These are phyloP conservation scores for Henricia sp. DNA, from an alignment of 53 echinoderm and acorn worm species.

Conservation along the genomic window DNA sequence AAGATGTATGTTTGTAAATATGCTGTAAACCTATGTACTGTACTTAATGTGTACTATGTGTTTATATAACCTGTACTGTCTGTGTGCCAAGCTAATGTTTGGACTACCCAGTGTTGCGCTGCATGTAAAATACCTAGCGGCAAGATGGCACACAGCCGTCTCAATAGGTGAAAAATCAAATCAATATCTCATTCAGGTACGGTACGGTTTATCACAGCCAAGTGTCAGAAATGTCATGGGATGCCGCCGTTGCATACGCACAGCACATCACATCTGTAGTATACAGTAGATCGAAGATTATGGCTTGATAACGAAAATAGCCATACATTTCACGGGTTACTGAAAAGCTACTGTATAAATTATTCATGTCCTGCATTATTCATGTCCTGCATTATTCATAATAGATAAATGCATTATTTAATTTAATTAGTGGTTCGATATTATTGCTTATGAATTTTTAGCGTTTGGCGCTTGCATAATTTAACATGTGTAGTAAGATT, in stretches of 20 bases:
- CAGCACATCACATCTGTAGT: not conserved
- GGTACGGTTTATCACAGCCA: not conserved
- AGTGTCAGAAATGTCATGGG: not conserved
- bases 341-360: too few relatives aligned
- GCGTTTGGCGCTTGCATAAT: not conserved
- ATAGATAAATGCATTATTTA: not conserved
- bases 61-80: too few relatives aligned
- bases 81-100: too few relatives aligned
- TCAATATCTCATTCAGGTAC: constrained; percentile 5
- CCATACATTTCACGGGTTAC: too few relatives aligned
- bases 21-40: too few relatives aligned
- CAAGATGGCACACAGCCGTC: not conserved
- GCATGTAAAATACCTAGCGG: not conserved
- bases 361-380: too few relatives aligned
- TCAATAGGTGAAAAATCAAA: constrained; percentile 21
- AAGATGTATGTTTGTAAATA: too few relatives aligned
- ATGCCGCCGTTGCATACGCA: not conserved
- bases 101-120: not conserved
- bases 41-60: too few relatives aligned
- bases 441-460: not conserved
- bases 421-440: not conserved
- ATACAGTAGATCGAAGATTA: too few relatives aligned
- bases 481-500: not conserved
- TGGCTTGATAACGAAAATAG: too few relatives aligned
- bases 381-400: not conserved